A percentile compares a stretch with the other conserved stretches of the same genome.
Conservation (phyloP, 2,888 invertebrate genomes). For the Aphodius sticticus region DNA sequence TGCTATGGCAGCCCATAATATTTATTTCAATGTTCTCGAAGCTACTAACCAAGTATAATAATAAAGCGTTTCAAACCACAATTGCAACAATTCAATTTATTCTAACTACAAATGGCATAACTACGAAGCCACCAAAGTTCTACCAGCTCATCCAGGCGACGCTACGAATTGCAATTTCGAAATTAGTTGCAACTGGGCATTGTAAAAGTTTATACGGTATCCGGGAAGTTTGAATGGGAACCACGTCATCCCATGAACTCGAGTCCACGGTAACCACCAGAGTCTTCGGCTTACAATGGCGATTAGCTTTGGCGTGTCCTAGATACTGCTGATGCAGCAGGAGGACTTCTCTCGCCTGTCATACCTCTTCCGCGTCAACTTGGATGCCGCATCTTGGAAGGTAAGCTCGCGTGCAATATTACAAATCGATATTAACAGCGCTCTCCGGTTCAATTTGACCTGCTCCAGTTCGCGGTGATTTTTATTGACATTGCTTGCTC, state of each 20-base stretch:
- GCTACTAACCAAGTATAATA: too few species aligned
- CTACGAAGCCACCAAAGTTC: neutral
- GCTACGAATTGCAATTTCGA: neutral
- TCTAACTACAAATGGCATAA: neutral
- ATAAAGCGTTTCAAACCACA: too few species aligned
- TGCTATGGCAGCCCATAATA: too few species aligned
- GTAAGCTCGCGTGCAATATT: neutral
- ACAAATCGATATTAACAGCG: neutral
- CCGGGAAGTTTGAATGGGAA: neutral
- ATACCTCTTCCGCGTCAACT: neutral
- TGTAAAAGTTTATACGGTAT: neutral
- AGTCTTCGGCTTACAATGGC: neutral
- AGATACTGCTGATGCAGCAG: neutral
- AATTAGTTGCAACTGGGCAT: neutral
- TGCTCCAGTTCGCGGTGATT: neutral
- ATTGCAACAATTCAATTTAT: too few species aligned
- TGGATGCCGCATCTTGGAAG: neutral
- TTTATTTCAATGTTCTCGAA: too few species aligned
- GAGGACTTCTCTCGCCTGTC: neutral
- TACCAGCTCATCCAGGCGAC: neutral
- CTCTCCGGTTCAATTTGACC: neutral
- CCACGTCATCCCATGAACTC: neutral
- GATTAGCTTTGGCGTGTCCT: neutral
- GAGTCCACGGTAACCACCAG: neutral
- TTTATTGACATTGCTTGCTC: neutral